These are phyloP conservation scores for Aphodius sticticus DNA, from an alignment of 2,888 invertebrate genomes.

Conservation along the genomic window DNA sequence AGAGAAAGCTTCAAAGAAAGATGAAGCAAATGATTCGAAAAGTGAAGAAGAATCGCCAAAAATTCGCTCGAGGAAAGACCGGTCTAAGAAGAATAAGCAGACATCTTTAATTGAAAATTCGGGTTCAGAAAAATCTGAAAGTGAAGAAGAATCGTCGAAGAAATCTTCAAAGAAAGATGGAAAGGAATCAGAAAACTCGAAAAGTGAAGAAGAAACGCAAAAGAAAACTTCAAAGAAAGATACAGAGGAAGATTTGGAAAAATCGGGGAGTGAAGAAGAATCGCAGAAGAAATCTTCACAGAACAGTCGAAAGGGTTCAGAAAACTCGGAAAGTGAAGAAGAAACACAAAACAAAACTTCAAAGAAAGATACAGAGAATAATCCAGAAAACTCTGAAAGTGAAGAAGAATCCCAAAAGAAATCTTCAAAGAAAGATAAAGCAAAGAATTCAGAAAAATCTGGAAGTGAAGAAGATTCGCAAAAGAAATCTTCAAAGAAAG, in stretches of 20 bases:
- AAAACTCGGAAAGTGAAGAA: not conserved
- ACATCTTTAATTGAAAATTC: too few relatives aligned
- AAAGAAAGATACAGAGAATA: not conserved
- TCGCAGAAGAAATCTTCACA: not conserved
- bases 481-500: not conserved
- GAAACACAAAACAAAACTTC: too few relatives aligned
- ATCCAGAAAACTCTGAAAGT: not conserved
- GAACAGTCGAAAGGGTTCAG: not conserved
- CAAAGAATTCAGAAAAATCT: not conserved
- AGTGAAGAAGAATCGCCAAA: not conserved
- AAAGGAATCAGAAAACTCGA: not conserved
- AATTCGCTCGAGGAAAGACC: too few relatives aligned
- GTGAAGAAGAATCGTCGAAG: too few relatives aligned
- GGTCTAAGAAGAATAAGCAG: too few relatives aligned
- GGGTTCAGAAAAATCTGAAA: too few relatives aligned
- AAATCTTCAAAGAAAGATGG: not conserved
- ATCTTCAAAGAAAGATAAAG: not conserved
- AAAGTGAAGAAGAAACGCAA: not conserved
- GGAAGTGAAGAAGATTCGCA: not conserved
- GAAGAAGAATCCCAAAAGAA: not conserved
- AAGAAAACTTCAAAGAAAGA: not conserved
- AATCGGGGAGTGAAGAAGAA: not conserved
- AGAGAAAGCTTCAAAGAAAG: not conserved
- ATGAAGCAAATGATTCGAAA: not conserved
- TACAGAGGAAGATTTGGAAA: not conserved